Evolutionary conservation across 2,797 vertebrate species (phyloP), one percentile per base, ranked within the genome.

Genomic region (Protonibea diacanthus): DNA sequence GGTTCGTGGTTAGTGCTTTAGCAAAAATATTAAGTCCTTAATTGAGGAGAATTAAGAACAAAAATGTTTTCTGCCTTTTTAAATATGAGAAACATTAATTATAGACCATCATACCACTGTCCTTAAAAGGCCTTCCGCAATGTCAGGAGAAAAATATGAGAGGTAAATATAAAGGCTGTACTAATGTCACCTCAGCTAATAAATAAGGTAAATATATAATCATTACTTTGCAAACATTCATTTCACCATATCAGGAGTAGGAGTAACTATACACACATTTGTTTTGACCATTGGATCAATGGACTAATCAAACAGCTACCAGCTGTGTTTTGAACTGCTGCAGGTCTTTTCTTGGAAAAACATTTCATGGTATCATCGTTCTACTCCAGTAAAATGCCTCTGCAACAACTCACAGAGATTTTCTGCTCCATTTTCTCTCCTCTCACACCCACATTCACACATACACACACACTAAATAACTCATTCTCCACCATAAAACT

Each of bases 341-440:
- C 48, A 4, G 29, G 21, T 38, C 23, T 27, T 29, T 86, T 82
- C 74, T 20, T 18, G 13, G 80, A 75, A 76, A 69, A 44, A 7
- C 5, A 1, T 29, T 84, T 83, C 76, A 56, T 23, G 21, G 45
- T 70, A 78, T 81, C 60, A 70, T 52, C 60, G 29, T 51, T 48
- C 74, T 47, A 44, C 64, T 77, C 40, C 23, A 48, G 78, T 71
- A 71, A 83, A 87, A 87, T 55, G 44, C 74, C 45, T 76, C 80
- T 45, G 40, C 74, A 82, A 79, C 63, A 68, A 66, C 44, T 20
- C 55, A 0, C 1, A 2, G 7, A 17, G 44, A 87, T 84, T 86
- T 91, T 90, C 85, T 88, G 89, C 85, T 85, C 69, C 63, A 87
- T 88, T 89, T 89, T 85, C 82, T 51, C 62, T 48, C 63, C 74